A percentile compares a stretch with the other conserved stretches of the same genome.
Conservation (phyloP, 2,797 vertebrate species). For the Spondyliosoma cantharus region DNA sequence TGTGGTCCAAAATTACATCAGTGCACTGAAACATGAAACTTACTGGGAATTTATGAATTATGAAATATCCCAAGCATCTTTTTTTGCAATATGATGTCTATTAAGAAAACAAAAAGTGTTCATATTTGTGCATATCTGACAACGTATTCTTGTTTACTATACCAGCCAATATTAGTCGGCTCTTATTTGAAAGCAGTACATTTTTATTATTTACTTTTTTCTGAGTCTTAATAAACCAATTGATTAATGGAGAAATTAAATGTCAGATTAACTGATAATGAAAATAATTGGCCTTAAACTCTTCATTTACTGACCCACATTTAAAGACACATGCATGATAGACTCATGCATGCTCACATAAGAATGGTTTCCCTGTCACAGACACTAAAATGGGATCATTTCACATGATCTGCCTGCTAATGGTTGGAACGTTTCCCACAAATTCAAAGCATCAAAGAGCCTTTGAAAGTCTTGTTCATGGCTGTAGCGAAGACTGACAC, state of each 20-base stretch:
- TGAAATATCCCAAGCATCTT: too few relatives aligned
- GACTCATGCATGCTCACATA: neutral
- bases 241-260: neutral
- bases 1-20: too few relatives aligned
- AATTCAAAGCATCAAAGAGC: constrained; percentile 18
- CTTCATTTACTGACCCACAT: neutral
- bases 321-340: neutral
- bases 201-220: neutral
- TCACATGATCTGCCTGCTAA: constrained; percentile 20
- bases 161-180: too few relatives aligned
- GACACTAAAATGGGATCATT: constrained; percentile 23
- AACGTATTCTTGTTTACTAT: too few relatives aligned
- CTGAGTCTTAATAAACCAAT: neutral
- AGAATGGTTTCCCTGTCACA: constrained; percentile 4
- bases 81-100: too few relatives aligned
- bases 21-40: too few relatives aligned
- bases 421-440: constrained; percentile 1
- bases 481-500: neutral
- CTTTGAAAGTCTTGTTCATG: neutral
- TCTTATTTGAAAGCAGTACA: too few relatives aligned
- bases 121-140: too few relatives aligned
- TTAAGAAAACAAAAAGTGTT: too few relatives aligned
- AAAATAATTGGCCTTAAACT: neutral
- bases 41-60: too few relatives aligned
- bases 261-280: neutral